phyloP scores from a whole-genome alignment of 2,888 invertebrate genomes.

The Ophion slaviceki region DNA sequence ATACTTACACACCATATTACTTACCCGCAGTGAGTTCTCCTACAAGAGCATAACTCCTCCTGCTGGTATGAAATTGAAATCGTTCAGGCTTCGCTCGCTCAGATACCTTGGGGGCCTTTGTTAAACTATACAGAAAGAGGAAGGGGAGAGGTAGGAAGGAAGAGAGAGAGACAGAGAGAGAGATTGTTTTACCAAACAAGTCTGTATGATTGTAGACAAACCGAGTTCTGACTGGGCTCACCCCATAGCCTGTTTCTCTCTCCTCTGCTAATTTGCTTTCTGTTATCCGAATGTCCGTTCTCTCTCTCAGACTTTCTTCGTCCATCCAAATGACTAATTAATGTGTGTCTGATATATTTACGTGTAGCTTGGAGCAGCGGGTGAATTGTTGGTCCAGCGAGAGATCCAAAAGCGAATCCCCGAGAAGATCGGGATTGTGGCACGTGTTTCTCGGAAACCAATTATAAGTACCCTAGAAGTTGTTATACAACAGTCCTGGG shows the following conservation, averaged over 20 bases:
- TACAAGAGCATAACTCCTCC: slow-evolving; percentile 30
- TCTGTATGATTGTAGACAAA: slow-evolving; percentile 36
- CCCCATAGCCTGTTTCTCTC: not conserved
- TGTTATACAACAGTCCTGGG: slow-evolving; percentile 65
- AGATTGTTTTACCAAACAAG: slow-evolving; percentile 51
- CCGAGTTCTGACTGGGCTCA: slow-evolving; percentile 12
- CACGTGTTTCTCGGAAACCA: slow-evolving; percentile 73
- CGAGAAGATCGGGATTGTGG: slow-evolving; percentile 31
- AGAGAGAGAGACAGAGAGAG: slow-evolving; percentile 20
- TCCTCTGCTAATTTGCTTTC: slow-evolving; percentile 34
- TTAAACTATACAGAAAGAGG: slow-evolving; percentile 21
- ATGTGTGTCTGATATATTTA: slow-evolving; percentile 40
- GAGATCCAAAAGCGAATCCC: slow-evolving; percentile 23
- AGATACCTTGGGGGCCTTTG: slow-evolving; percentile 31
- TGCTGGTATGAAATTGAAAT: slow-evolving; percentile 58
- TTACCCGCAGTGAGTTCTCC: slow-evolving; percentile 41
- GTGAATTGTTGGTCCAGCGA: slow-evolving; percentile 26
- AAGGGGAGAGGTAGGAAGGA: slow-evolving; percentile 13
- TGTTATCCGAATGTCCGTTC: slow-evolving; percentile 9
- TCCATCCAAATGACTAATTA: slow-evolving; percentile 40
- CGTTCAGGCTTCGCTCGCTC: slow-evolving; percentile 44
- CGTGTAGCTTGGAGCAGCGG: not conserved
- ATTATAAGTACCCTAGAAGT: slow-evolving; percentile 80
- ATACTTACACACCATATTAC: slow-evolving; percentile 56
- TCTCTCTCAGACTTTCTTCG: slow-evolving; percentile 9